phyloP scores from a whole-genome alignment of 2,888 invertebrate genomes.

The Oscheius sp. region DNA sequence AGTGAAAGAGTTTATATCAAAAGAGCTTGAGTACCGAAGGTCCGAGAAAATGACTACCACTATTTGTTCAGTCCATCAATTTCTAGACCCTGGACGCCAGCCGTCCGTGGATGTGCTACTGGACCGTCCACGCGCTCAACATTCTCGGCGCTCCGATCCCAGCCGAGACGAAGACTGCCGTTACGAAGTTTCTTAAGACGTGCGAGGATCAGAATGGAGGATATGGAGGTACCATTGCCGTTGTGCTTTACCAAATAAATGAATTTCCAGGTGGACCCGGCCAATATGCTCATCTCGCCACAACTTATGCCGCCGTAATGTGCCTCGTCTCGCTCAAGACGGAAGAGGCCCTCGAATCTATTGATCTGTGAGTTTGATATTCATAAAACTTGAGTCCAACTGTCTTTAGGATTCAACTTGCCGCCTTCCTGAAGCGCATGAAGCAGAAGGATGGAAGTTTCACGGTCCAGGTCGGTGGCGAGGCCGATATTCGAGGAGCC shows the following conservation, averaged over 20 bases:
- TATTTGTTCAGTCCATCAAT: not conserved
- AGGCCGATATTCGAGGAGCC: constrained; percentile 79
- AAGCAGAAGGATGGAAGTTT: constrained; percentile 89
- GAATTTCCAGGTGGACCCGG: constrained; percentile 84
- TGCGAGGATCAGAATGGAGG: constrained; percentile 69
- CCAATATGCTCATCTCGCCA: constrained; percentile 91
- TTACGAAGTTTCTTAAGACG: constrained; percentile 66
- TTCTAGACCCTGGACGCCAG: constrained; percentile 86
- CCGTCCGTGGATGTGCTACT: constrained; percentile 95
- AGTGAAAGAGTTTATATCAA: no score
- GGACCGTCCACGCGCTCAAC: constrained; percentile 91
- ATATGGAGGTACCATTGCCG: constrained; percentile 78
- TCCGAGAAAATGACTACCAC: not conserved
- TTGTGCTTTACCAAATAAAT: no score
- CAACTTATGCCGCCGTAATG: constrained; percentile 96
- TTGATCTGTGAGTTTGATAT: constrained; percentile 80
- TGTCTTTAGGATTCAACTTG: constrained; percentile 79
- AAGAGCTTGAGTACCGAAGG: not conserved
- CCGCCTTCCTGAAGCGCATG: constrained; percentile 84
- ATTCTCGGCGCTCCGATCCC: constrained; percentile 80
- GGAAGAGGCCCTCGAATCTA: constrained; percentile 86
- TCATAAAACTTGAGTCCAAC: not conserved
- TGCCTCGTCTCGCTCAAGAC: constrained; percentile 89
- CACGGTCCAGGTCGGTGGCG: constrained; percentile 89
- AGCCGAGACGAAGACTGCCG: constrained; percentile 37